Percentiles rank a stretch among this genome's conserved stretches.
Conservation (phyloP, 2,113 vertebrate species). For the Gorsachius goisagi region DNA sequence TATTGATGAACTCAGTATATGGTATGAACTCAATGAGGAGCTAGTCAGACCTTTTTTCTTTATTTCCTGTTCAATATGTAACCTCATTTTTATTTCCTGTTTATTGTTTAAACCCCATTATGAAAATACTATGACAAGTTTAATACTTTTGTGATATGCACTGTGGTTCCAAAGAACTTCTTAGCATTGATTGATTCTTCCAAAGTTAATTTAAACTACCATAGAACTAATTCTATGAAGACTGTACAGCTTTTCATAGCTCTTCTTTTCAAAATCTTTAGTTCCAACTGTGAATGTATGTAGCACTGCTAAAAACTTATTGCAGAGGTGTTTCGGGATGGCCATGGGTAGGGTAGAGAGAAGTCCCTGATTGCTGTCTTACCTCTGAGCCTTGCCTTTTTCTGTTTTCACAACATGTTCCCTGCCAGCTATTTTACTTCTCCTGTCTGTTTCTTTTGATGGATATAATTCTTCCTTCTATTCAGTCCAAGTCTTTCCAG, state of each 20-base stretch:
- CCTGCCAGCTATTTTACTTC: background rate
- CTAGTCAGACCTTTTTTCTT: background rate
- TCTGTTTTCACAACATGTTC: background rate
- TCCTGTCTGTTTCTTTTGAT: background rate
- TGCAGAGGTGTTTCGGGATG: background rate
- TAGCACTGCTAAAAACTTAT: background rate
- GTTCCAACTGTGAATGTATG: background rate
- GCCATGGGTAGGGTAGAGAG: background rate
- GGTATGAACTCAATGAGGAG: background rate
- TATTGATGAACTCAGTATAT: background rate
- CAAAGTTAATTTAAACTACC: background rate
- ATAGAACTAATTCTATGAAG: background rate
- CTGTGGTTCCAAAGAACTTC: background rate
- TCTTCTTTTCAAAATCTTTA: background rate
- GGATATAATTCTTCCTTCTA: background rate
- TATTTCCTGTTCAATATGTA: background rate
- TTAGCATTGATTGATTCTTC: background rate
- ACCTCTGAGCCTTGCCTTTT: background rate
- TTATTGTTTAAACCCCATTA: background rate
- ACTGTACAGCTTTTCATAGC: background rate
- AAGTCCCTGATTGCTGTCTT: background rate
- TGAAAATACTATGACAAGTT: background rate
- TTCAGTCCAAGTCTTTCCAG: background rate
- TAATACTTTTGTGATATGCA: background rate
- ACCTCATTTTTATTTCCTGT: background rate